A percentile compares a stretch with the other conserved stretches of the same genome.
phyloP scores from a whole-genome alignment of 2,797 vertebrate genomes.

The Sphenodon punctatus region DNA sequence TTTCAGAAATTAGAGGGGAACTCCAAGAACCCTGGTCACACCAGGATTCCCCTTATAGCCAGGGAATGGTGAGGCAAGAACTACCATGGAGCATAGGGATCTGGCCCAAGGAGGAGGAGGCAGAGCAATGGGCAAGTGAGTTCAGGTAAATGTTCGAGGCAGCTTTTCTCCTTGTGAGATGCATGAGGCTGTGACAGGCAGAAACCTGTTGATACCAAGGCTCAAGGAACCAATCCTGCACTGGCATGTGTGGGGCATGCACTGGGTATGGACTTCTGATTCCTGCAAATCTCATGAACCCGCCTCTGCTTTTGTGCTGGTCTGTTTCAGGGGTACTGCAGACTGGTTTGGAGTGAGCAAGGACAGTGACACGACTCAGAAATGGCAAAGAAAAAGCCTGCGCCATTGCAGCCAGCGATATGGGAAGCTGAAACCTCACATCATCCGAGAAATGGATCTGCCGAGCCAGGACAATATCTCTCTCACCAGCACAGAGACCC shows the following conservation, averaged over 20 bases:
- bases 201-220: too few relatives aligned
- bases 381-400: slow-evolving; percentile 97
- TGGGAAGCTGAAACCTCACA: slow-evolving; percentile 95
- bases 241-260: background rate
- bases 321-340: slow-evolving; percentile 89
- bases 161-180: too few relatives aligned
- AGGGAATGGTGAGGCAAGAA: too few relatives aligned
- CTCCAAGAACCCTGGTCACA: too few relatives aligned
- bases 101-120: too few relatives aligned
- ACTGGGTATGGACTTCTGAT: background rate
- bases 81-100: too few relatives aligned
- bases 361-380: slow-evolving; percentile 93
- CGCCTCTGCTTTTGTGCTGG: background rate
- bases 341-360: slow-evolving; percentile 99
- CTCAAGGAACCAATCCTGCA: too few relatives aligned
- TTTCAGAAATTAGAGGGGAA: too few relatives aligned
- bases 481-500: slow-evolving; percentile 94
- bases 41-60: too few relatives aligned
- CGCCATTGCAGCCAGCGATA: slow-evolving; percentile 97
- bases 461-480: slow-evolving; percentile 98
- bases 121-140: too few relatives aligned
- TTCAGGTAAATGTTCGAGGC: too few relatives aligned
- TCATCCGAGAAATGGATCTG: slow-evolving; percentile 94
- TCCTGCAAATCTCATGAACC: background rate
- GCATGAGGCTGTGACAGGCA: too few relatives aligned